Percentiles rank a stretch among this genome's conserved stretches.
These are phyloP conservation scores for Gymnodraco acuticeps DNA, from an alignment of 2,797 vertebrate species.

Conservation along the genomic window DNA sequence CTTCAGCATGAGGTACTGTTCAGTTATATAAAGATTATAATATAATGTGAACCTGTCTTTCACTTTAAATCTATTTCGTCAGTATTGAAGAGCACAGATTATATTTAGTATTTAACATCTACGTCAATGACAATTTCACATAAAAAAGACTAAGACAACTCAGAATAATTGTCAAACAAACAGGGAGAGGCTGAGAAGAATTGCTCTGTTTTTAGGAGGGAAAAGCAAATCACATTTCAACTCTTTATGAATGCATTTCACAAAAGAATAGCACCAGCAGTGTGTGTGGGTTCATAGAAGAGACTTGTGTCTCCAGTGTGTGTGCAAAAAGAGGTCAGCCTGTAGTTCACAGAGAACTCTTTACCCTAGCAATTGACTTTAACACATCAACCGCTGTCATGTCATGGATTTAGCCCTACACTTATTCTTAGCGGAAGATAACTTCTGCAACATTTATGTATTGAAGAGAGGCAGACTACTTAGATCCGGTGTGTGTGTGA, in stretches of 20 bases:
- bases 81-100: conserved; percentile 3
- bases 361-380: conserved; percentile 14
- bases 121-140: background rate
- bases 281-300: conserved; percentile 7
- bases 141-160: background rate
- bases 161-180: background rate
- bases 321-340: conserved; percentile 24
- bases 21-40: conserved; percentile 1
- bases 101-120: background rate
- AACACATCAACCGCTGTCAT: conserved; percentile 19
- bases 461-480: conserved; percentile 8
- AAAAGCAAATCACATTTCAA: background rate
- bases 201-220: background rate
- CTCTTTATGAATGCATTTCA: background rate
- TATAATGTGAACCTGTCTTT: conserved; percentile 1
- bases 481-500: conserved; percentile 12
- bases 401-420: conserved; percentile 21
- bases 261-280: background rate
- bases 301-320: conserved; percentile 30
- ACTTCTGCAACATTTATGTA: conserved; percentile 34
- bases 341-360: background rate
- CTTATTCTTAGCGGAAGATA: conserved; percentile 12
- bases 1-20: background rate
- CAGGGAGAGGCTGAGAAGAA: background rate
- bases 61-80: background rate